phyloP scores from a whole-genome alignment of 2,113 vertebrate species.

The Gavia stellata region DNA sequence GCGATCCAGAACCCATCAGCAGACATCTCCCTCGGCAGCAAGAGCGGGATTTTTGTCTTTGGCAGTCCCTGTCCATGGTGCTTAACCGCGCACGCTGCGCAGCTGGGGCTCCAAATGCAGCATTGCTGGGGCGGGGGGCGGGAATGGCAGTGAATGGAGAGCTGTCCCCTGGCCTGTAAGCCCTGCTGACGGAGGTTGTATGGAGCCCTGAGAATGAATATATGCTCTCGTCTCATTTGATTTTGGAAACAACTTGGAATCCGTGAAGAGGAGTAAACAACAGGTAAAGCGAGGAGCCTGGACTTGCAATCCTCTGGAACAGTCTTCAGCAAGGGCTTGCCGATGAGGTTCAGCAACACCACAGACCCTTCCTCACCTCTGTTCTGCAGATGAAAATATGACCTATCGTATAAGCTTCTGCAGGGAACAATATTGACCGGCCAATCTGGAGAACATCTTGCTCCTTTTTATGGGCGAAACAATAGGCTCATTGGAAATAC shows the following conservation, averaged over 20 bases:
- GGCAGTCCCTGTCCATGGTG: not conserved
- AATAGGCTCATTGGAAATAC: not conserved
- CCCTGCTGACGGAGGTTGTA: not conserved
- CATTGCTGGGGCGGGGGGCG: accelerated
- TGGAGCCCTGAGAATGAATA: not conserved
- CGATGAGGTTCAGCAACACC: not conserved
- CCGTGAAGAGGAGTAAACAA: not conserved
- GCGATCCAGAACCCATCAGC: not conserved
- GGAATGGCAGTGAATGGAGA: accelerated
- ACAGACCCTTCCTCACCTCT: not conserved
- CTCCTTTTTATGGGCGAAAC: not conserved
- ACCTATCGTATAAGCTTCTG: not conserved
- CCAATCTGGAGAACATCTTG: not conserved
- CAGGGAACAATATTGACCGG: not conserved
- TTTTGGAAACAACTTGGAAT: not conserved
- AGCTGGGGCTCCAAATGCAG: not conserved
- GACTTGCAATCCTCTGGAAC: not conserved
- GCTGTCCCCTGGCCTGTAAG: not conserved
- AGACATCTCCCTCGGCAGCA: not conserved
- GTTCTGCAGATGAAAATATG: not conserved
- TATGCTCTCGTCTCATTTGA: not conserved
- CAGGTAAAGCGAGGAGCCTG: not conserved
- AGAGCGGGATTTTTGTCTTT: accelerated
- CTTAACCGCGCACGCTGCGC: accelerated
- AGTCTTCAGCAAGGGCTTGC: not conserved